phyloP scores from a whole-genome alignment of 2,113 vertebrate genomes.

The Rhinoptilus africanus region DNA sequence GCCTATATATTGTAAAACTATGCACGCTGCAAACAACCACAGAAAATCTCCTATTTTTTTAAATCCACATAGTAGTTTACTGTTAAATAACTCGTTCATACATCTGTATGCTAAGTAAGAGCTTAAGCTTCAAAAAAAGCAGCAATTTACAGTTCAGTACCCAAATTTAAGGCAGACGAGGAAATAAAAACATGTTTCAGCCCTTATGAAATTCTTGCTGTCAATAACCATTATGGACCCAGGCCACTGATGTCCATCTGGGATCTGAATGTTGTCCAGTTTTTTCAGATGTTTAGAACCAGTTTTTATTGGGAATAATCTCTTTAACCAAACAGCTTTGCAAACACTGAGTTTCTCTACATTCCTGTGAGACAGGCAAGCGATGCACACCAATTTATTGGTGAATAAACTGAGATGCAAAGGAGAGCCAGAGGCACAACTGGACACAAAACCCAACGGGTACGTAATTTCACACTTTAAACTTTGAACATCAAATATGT shows the following conservation, averaged over 20 bases:
- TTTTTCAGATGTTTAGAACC: constrained; percentile 47
- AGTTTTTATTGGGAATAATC: constrained; percentile 32
- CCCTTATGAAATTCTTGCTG: neutral
- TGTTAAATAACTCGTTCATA: neutral
- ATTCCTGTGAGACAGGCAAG: constrained; percentile 16
- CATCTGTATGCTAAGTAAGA: neutral
- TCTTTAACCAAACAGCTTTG: constrained; percentile 23
- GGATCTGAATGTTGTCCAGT: constrained; percentile 13
- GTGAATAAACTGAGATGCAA: neutral
- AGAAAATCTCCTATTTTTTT: neutral
- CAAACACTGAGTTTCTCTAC: neutral
- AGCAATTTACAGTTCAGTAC: neutral
- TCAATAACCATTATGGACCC: constrained; percentile 13
- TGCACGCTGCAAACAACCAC: neutral
- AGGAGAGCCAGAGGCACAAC: constrained; percentile 32
- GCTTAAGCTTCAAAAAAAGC: neutral
- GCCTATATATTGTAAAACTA: neutral
- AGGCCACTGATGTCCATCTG: constrained; percentile 23
- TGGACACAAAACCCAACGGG: neutral
- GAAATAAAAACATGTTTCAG: neutral
- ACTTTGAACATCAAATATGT: constrained; percentile 11
- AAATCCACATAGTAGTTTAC: neutral
- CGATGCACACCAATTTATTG: neutral
- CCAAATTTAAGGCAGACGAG: constrained; percentile 12
- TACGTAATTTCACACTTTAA: constrained; percentile 13